phyloP scores from a whole-genome alignment of 2,797 vertebrate genomes.

The Vespertilio murinus region DNA sequence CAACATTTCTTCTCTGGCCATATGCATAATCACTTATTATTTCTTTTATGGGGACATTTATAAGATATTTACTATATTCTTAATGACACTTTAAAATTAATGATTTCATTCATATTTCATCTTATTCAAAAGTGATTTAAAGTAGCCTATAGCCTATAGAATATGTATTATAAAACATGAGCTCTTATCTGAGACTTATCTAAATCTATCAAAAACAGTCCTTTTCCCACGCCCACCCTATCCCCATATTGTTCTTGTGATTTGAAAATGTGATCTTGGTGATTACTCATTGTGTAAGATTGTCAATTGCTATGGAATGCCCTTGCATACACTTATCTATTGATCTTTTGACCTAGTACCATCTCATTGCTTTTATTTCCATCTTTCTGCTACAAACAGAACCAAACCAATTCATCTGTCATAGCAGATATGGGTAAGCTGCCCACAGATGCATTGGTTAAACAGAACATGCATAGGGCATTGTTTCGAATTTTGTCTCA shows the following conservation, averaged over 20 bases:
- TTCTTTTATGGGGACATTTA: not conserved
- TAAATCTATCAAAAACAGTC: not conserved
- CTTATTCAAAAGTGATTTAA: conserved; percentile 20
- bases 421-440: not conserved
- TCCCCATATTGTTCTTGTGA: not conserved
- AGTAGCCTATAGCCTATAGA: not conserved
- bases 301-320: not conserved
- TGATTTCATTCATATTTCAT: not conserved
- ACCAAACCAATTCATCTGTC: not conserved
- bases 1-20: not conserved
- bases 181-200: not conserved
- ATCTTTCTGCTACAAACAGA: not conserved
- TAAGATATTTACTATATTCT: conserved; percentile 6
- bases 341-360: not conserved
- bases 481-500: not conserved
- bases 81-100: conserved; percentile 22
- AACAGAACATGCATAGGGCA: not conserved
- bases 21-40: not conserved
- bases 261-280: not conserved
- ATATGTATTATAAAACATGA: not conserved
- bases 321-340: not conserved
- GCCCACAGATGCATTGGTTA: not conserved
- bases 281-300: not conserved
- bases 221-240: not conserved
- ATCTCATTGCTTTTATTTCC: not conserved